Evolutionary conservation across 2,888 invertebrate genomes (phyloP).

Genomic region (Nomada ruficornis): DNA sequence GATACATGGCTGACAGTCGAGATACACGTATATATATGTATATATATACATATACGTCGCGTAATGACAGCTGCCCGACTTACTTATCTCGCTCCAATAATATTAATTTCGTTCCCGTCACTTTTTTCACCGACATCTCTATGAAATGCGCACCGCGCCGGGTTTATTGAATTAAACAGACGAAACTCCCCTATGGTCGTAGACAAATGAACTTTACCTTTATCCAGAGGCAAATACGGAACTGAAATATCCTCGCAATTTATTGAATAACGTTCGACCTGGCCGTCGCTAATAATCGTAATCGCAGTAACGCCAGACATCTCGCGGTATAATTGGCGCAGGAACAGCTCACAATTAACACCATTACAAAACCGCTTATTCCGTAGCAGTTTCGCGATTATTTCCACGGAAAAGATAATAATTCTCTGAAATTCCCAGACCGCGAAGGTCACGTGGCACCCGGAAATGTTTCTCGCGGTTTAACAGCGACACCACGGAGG

Average conservation of each 20-base stretch:
- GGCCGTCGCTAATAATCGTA: no score
- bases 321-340: no score
- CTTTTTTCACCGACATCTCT: not conserved
- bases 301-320: no score
- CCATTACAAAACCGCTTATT: not conserved
- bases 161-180: conserved; percentile 32
- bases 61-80: not conserved
- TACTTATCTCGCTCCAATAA: conserved; percentile 10
- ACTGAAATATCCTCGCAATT: no score
- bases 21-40: no score
- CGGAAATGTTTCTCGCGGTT: conserved; percentile 5
- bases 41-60: not conserved
- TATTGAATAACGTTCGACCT: no score
- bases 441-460: not conserved
- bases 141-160: not conserved
- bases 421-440: not conserved
- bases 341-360: not conserved
- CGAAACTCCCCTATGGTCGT: not conserved
- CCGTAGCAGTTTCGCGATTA: no score
- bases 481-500: not conserved
- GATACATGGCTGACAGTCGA: conserved; percentile 9
- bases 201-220: no score
- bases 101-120: conserved; percentile 29
- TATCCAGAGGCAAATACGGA: no score
- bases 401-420: not conserved